Conservation (phyloP, 2,113 vertebrate genomes). For the Dryoscopus gambensis region DNA sequence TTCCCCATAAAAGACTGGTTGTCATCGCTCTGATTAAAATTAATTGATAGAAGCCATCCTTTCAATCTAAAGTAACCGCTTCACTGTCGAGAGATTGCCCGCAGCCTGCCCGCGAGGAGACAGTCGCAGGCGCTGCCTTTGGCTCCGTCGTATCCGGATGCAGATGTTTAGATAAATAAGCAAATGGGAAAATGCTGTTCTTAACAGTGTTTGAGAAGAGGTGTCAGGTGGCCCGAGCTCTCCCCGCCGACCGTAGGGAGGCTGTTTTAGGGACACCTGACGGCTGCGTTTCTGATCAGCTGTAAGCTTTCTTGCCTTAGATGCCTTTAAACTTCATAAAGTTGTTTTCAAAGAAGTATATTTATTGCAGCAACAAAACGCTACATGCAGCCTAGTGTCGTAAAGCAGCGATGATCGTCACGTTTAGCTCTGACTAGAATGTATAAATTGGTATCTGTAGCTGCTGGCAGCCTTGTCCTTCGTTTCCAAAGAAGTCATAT, state of each 20-base stretch:
- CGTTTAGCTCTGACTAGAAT: neutral
- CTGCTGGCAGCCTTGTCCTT: slow-evolving; percentile 7
- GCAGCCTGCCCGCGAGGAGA: neutral
- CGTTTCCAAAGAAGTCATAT: slow-evolving; percentile 8
- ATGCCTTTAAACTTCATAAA: slow-evolving; percentile 34
- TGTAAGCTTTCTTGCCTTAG: neutral
- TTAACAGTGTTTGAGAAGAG: neutral
- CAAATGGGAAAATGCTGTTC: neutral
- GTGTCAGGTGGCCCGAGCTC: neutral
- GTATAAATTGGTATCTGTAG: neutral
- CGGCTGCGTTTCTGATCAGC: neutral
- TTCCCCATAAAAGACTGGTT: slow-evolving; percentile 32
- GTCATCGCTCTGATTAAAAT: slow-evolving; percentile 55
- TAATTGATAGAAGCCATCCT: slow-evolving; percentile 55
- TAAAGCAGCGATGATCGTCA: neutral
- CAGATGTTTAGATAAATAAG: neutral
- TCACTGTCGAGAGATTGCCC: neutral
- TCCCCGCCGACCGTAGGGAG: neutral
- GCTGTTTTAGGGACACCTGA: neutral
- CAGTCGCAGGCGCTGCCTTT: neutral
- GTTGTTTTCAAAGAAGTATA: neutral
- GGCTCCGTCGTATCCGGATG: neutral
- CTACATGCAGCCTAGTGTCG: neutral
- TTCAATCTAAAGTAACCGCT: neutral
- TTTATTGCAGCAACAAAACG: neutral